phyloP scores from a whole-genome alignment of 2,888 invertebrate species.

The Drosophila planitibia region DNA sequence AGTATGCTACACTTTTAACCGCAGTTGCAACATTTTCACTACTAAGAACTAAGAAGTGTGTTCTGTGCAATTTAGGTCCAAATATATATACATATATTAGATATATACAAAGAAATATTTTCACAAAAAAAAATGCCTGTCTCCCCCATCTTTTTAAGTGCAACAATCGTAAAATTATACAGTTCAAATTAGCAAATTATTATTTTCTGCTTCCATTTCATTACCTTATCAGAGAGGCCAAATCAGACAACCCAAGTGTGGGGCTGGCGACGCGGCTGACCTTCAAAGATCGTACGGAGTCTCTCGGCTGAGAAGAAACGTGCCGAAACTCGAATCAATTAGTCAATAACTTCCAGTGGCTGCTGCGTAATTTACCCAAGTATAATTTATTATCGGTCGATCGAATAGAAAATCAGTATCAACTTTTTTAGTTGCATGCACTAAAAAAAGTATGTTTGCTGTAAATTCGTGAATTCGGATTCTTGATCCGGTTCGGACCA shows the following conservation, averaged over 20 bases:
- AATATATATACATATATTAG: background rate
- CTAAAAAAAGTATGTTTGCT: background rate
- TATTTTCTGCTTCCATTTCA: slow-evolving; percentile 2
- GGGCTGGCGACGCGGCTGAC: slow-evolving; percentile 24
- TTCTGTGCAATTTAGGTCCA: background rate
- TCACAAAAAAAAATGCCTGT: too few species aligned
- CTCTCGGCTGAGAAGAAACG: slow-evolving; percentile 29
- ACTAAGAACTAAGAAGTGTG: too few species aligned
- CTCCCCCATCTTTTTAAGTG: background rate
- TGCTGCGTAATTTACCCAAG: slow-evolving; percentile 44
- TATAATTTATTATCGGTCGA: slow-evolving; percentile 11
- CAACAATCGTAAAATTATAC: background rate
- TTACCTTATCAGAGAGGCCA: slow-evolving; percentile 29
- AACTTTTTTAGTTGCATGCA: background rate
- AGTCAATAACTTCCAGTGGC: slow-evolving; percentile 20
- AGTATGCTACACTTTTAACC: slow-evolving; percentile 22
- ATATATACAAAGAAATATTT: background rate
- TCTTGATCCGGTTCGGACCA: background rate
- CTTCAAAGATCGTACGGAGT: slow-evolving; percentile 28
- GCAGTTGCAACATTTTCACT: background rate
- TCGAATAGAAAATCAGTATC: slow-evolving; percentile 21
- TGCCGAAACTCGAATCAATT: slow-evolving; percentile 33
- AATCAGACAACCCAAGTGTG: slow-evolving; percentile 16
- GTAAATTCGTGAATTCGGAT: background rate
- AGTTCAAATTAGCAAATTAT: slow-evolving; percentile 12